Base-by-base conservation (phyloP, 2,888 invertebrate genomes). In the Uropetala carovei region DNA sequence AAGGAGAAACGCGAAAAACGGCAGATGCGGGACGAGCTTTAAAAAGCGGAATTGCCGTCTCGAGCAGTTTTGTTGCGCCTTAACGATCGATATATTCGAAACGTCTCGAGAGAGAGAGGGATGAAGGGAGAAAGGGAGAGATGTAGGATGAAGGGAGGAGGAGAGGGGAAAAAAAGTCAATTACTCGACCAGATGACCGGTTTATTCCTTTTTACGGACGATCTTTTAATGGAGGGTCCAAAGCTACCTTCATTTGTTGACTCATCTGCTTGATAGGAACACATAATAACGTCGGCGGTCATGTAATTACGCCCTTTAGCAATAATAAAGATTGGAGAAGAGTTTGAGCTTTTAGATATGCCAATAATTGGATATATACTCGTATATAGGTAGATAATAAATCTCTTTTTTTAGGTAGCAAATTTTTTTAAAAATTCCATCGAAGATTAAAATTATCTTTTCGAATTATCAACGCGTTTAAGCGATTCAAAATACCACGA, bases 1-100 rank as follows among this genome's bases (percentile, higher is more conserved):
- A 68, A 68, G 10, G 68, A 68, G n/a, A 68, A 68, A n/a, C 68
- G 22, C 68, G 68, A 68, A 68, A 16, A 68, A 68, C 68, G 68
- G 68, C 68, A 68, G 68, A 68, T 68, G 68, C 68, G n/a, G 68
- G 68, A 68, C 22, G n/a, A 64, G 68, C 9, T 22, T 18, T 9
- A n/a, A 22, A 68, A 68, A 22, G 68, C 43, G 43, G 43, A 43
- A 43, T 43, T 43, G 43, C 43, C 43, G 43, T 43, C 3, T 43
- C 43, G 43, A 43, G 43, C 43, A 43, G 43, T 43, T 43, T 43
- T 43, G 43, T 43, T 43, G 43, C 43, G 43, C 43, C 43, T 43
- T 43, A 43, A 43, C 43, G 43, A 43, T 43, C 43, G 43, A 43
- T 43, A 43, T 43, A 43, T 43, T 43, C 43, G 43, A 43, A 43